phyloP scores from a whole-genome alignment of 2,113 vertebrate genomes.

The Pygoscelis antarcticus region DNA sequence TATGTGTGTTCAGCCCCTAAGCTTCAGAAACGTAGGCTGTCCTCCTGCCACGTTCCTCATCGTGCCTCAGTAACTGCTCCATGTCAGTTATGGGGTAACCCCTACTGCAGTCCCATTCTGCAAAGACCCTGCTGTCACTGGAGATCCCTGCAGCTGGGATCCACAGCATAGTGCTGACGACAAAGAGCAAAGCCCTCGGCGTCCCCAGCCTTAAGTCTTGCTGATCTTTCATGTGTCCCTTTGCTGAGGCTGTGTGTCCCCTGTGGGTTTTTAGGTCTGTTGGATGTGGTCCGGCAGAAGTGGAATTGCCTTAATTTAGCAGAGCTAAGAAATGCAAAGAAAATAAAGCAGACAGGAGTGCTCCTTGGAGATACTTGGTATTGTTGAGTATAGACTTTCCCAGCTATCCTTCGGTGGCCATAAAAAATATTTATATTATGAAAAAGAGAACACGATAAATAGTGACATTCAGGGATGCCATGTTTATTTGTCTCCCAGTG shows the following conservation, averaged over 20 bases:
- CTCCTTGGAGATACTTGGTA: slow-evolving; percentile 42
- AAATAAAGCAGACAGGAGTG: slow-evolving; percentile 37
- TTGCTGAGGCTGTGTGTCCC: not conserved
- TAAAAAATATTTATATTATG: slow-evolving; percentile 53
- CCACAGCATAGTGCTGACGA: not conserved
- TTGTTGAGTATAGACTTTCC: slow-evolving; percentile 45
- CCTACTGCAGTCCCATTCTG: not conserved
- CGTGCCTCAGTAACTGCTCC: not conserved
- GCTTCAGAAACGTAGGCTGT: not conserved
- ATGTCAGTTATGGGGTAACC: not conserved
- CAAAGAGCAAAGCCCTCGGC: not conserved
- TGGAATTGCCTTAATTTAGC: slow-evolving; percentile 50
- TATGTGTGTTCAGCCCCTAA: not conserved
- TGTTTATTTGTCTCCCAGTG: slow-evolving; percentile 50
- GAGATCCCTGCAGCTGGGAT: not conserved
- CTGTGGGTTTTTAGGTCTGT: slow-evolving; percentile 8
- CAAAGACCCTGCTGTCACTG: not conserved
- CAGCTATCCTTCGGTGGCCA: slow-evolving; percentile 37
- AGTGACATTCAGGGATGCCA: slow-evolving; percentile 27
- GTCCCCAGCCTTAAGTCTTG: not conserved
- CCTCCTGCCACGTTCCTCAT: not conserved
- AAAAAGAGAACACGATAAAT: slow-evolving; percentile 24
- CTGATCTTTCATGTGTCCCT: slow-evolving; percentile 44
- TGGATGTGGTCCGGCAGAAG: not conserved
- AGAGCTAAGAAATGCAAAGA: slow-evolving; percentile 12